Base-by-base conservation (phyloP, 1,140 invertebrate genomes). In the Lasioglossum albipes region DNA sequence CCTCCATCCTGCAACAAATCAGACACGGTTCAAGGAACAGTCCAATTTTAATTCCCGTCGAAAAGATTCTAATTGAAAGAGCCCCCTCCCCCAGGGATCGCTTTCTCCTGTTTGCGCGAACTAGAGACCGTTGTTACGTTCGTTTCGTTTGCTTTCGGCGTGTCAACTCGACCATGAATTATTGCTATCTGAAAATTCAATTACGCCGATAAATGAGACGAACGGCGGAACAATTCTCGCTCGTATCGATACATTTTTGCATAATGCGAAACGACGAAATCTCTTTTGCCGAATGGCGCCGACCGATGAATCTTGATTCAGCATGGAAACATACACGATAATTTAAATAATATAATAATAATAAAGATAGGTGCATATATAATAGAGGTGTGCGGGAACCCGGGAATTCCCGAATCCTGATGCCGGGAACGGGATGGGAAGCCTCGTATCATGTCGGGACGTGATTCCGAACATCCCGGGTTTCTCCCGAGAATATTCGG, bases 1-100 rank as follows among this genome's bases (percentile, higher is more conserved):
- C 96, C 91, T 96, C 96, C 96, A 96, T 96, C 92, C 96, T 96
- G 94, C 2, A 95, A 93, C 88, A 94, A 68, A 83, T 75, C 84
- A 42, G 20, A 64, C 52, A 13, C 82, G 36, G 45, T 71, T 81
- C 67, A 79, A 83, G 62, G 31, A 49, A 75, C 61, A 65, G 71
- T 64, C 67, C 52, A 62, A 75, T 84, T 86, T 86, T 86, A 87
- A 86, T 86, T 79, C 85, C 12, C 66, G 69, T 36, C 73, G 81
- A 81, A 86, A 86, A 77, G 84, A 81, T 80, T 79, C 70, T 78
- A 86, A 75, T 83, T 83, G 85, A 86, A 86, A 71, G 75, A 82
- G 41, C 61, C 75, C 42, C 16, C 7, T 42, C 18, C 16, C 22
- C 12, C 13, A 57, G 2, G 52, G 22, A 76, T 81, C 57, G 45